Conservation (phyloP, 2,888 invertebrate genomes). For the Zaprionus lineosus region DNA sequence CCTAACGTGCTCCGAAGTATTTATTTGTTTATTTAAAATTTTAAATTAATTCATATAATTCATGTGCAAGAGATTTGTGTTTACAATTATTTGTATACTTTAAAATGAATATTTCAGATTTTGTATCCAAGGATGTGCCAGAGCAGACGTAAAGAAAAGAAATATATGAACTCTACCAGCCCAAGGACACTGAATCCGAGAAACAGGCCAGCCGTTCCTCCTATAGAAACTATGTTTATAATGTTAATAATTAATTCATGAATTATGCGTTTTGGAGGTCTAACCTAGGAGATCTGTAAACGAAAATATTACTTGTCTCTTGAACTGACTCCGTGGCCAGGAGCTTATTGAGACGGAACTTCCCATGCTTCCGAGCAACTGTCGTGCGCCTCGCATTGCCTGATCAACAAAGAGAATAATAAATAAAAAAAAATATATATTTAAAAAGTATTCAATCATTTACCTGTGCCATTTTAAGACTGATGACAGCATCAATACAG, state of each 20-base stretch:
- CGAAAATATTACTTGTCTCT: conserved; percentile 80
- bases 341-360: conserved; percentile 59
- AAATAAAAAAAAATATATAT: background rate
- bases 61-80: too few relatives aligned
- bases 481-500: conserved; percentile 76
- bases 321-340: conserved; percentile 75
- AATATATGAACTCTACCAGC: conserved; percentile 89
- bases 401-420: conserved; percentile 3
- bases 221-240: conserved; percentile 87
- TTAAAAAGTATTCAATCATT: background rate
- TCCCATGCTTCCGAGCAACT: conserved; percentile 71
- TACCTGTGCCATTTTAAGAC: conserved; percentile 56
- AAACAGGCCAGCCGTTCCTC: conserved; percentile 91
- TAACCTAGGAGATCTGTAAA: conserved; percentile 81
- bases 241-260: background rate
- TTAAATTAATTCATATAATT: too few relatives aligned
- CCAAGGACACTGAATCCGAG: conserved; percentile 91
- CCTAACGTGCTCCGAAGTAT: conserved; percentile 1
- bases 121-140: conserved; percentile 84
- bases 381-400: conserved; percentile 64
- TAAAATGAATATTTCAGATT: conserved; percentile 49
- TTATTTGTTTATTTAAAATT: too few relatives aligned
- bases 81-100: too few relatives aligned
- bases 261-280: background rate
- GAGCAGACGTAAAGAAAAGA: conserved; percentile 86